phyloP scores from a whole-genome alignment of 37 sponge, comb jelly and placozoan genomes.

The Spongilla lacustris region DNA sequence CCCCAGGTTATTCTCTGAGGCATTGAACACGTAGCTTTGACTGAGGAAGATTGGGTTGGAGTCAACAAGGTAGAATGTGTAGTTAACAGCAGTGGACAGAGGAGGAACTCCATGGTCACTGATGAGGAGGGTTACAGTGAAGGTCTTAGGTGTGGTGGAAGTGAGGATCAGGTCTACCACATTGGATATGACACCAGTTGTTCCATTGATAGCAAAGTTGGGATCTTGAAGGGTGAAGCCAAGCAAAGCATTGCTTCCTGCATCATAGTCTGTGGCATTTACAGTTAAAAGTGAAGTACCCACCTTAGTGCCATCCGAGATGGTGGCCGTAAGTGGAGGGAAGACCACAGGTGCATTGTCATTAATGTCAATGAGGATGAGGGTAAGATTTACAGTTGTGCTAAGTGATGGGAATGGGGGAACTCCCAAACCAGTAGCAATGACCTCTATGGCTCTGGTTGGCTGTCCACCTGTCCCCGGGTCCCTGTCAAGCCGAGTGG shows the following conservation, averaged over 20 bases:
- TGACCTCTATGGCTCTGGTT: not conserved
- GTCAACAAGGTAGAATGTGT: constrained; percentile 46
- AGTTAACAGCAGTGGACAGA: not conserved
- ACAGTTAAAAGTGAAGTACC: constrained; percentile 21
- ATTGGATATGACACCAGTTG: constrained; percentile 25
- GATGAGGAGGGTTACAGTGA: constrained; percentile 16
- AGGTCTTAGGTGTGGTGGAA: not conserved
- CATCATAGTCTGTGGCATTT: constrained; percentile 60
- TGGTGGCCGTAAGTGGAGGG: constrained; percentile 4
- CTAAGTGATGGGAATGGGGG: not conserved
- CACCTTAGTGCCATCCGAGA: constrained; percentile 41
- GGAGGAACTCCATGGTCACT: constrained; percentile 37
- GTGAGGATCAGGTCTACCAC: constrained; percentile 3
- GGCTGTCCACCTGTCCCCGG: constrained; percentile 59
- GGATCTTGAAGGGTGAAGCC: constrained; percentile 27
- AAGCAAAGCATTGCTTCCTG: constrained; percentile 64
- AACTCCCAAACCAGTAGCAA: constrained; percentile 21
- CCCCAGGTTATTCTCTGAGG: constrained; percentile 36
- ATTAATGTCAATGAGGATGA: constrained; percentile 70
- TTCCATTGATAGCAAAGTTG: constrained; percentile 27
- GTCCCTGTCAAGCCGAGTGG: constrained; percentile 60
- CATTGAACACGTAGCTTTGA: constrained; percentile 11
- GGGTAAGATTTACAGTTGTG: constrained; percentile 4
- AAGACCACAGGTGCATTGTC: constrained; percentile 74
- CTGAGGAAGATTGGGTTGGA: constrained; percentile 47